Evolutionary conservation across 2,888 invertebrate species (phyloP).

Genomic region (Oscheius onirici): DNA sequence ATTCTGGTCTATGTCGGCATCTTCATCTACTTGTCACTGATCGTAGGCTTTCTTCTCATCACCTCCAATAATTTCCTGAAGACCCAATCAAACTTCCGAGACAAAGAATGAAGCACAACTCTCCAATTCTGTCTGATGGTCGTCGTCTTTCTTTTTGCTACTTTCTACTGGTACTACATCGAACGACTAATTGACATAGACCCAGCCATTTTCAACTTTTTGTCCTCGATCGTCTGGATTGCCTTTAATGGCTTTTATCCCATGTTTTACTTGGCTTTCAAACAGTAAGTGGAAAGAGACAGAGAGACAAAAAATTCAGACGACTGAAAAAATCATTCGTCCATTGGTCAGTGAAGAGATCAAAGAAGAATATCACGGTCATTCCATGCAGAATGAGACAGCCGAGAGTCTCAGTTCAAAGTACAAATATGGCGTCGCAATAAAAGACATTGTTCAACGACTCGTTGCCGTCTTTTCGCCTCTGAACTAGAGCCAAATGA

Average conservation of each 20-base stretch:
- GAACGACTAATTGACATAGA: not conserved
- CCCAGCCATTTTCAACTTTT: not conserved
- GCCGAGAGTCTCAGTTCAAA: too few species aligned
- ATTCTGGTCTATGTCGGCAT: not conserved
- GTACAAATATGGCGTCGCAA: too few species aligned
- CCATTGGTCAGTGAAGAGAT: not conserved
- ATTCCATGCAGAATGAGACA: too few species aligned
- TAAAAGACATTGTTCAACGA: too few species aligned
- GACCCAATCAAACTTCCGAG: not conserved
- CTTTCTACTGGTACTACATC: slow-evolving; percentile 7
- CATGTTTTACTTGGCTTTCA: slow-evolving; percentile 11
- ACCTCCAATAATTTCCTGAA: not conserved
- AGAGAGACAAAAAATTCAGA: not conserved
- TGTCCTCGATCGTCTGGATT: slow-evolving; percentile 16
- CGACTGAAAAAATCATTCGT: not conserved
- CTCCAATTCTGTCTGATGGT: not conserved
- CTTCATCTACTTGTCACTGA: not conserved
- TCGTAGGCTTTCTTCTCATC: not conserved
- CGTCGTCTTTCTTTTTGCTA: not conserved
- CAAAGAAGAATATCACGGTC: too few species aligned
- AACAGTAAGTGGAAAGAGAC: not conserved
- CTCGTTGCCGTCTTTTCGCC: too few species aligned
- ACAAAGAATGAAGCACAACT: not conserved
- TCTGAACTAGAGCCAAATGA: too few species aligned
- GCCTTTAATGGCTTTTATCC: slow-evolving; percentile 16